Evolutionary conservation across 2,113 vertebrate species (phyloP), one percentile per base, ranked within the genome.

Genomic region (Microtus pennsylvanicus): DNA sequence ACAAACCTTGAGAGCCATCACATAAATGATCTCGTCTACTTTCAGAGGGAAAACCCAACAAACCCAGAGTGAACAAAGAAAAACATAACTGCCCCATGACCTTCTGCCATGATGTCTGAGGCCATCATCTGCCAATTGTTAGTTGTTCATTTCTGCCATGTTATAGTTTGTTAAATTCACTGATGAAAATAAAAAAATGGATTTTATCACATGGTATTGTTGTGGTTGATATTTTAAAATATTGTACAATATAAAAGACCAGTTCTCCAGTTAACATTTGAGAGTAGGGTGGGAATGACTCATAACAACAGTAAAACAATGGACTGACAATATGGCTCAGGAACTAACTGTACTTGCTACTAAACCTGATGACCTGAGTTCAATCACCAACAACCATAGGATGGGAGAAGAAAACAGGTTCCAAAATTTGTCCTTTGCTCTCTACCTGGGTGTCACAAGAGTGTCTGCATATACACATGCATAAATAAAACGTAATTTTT

Each of bases 31-130:
- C 16, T 63, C 63, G 65, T 89, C 80, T 97, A 16, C 87, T 96
- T 97, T 89, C 95, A 97, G 96, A 7, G 19, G 5, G 7, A 7
- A 55, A 0, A 0, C 13, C 58, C 97, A 83, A 83, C 55, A 91
- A 2, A 87, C 0, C 92, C 87, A 0, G 6, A 92, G 52, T 74
- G 21, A 77, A 78, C 1, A 65, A 86, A 6, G 7, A 69, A 26
- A 91, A 81, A 83, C 83, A 93, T 95, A 42, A 87, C 72, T 91
- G 74, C 35, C 30, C 28, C 9, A 13, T 86, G 78, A 58, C 16
- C 26, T 85, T 63, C 93, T 26, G 5, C 69, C 78, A 11, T 1
- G 38, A 1, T 61, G 82, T 58, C 86, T 81, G 16, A 22, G 4
- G 38, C 30, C 30, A 0, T 55, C 61, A 45, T 5, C 38, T 45